phyloP scores from a whole-genome alignment of 2,113 vertebrate species.

The Acanthisitta chloris region DNA sequence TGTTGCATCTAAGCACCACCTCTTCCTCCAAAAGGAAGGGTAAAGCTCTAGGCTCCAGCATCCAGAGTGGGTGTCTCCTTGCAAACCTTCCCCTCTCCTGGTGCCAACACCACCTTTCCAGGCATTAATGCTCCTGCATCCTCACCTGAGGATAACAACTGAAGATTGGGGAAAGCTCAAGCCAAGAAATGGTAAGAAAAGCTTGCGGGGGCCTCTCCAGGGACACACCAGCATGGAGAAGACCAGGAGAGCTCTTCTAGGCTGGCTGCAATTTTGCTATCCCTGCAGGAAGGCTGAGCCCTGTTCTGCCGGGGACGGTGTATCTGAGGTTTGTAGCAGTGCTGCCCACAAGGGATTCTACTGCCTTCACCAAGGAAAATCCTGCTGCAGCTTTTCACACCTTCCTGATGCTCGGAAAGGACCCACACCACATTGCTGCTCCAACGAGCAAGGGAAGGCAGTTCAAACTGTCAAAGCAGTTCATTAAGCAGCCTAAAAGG shows the following conservation, averaged over 20 bases:
- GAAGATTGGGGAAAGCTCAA: neutral
- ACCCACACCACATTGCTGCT: neutral
- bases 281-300: neutral
- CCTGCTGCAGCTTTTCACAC: neutral
- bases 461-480: neutral
- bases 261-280: neutral
- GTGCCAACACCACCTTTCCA: neutral
- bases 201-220: neutral
- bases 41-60: neutral
- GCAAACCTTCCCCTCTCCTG: neutral
- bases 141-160: neutral
- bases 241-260: neutral
- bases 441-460: neutral
- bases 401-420: neutral
- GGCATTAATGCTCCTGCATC: neutral
- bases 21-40: neutral
- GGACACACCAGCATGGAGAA: neutral
- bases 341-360: neutral
- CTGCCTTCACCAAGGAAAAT: neutral
- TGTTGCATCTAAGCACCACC: accelerated
- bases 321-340: neutral
- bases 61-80: accelerated
- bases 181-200: neutral
- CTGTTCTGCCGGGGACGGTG: accelerated
- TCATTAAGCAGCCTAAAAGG: conserved; percentile 1